Base-by-base conservation (phyloP, 1,140 invertebrate genomes). In the Drosophila subpulchrella region DNA sequence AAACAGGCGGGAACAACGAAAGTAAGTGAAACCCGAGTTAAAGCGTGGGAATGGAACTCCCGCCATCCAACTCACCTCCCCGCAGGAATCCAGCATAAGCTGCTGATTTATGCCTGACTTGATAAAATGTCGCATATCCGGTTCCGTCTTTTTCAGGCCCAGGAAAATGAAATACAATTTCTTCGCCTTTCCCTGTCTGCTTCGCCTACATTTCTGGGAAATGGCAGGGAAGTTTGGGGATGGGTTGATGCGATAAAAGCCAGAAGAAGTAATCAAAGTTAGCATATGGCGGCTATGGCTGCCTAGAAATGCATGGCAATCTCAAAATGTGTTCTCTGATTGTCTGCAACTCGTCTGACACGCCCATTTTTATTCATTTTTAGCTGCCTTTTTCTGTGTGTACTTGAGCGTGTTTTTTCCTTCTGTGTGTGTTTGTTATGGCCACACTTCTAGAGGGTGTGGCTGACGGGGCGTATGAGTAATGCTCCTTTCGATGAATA, bases 261-360 rank as follows among this genome's bases (percentile, higher is more conserved):
- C 65, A 77, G 63, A 68, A 77, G 73, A 67, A 75, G 82, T 86
- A 81, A 85, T 86, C 82, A 85, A 85, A 86, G 68, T 61, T 78
- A 65, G 74, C 81, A 85, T 85, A 70, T 85, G 81, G 61, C 63
- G 46, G 32, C 48, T 46, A 59, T 41, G 44, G 55, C 77, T 71
- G 60, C 59, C 59, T 74, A 53, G 65, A 82, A 85, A 88, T 79
- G 75, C 75, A 82, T 68, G 73, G 63, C 78, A 78, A 72, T 82
- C 74, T 57, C 65, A 60, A 54, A 86, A 81, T 81, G 78, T 78
- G 55, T 66, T 85, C 72, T 41, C 48, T 68, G 82, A 81, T 85
- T 85, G 81, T 85, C 79, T 81, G 59, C 60, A 73, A 81, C 74
- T 81, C 67, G 62, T 73, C 78, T 57, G 66, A 70, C 59, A 72